Base-by-base conservation (phyloP, 1,140 invertebrate genomes). In the Drosophila funebris region DNA sequence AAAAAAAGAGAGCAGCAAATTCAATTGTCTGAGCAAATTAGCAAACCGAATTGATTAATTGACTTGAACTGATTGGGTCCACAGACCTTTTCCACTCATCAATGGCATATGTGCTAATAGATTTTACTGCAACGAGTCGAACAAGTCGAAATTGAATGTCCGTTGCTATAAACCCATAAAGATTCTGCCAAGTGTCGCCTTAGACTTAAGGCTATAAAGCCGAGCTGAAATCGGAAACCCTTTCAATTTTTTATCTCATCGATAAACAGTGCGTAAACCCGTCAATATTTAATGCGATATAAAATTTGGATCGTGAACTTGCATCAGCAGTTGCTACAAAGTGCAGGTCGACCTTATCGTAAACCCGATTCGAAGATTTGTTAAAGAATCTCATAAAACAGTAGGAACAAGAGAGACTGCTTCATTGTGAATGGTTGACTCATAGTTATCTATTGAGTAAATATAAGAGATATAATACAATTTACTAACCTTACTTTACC, bases 331-430 rank as follows among this genome's bases (percentile, higher is more conserved):
- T 85, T 87, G 78, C 60, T 72, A 37, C 63, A 60, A 71, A 73
- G 54, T 78, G 69, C 69, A 72, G 78, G 63, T 78, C 74, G 13
- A 31, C 52, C 43, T 60, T 60, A 63, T 78, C 79, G 57, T 78
- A 83, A 83, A 77, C 39, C 64, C 76, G 52, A 73, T 61, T 61
- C 77, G 62, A 64, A 78, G 74, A 88, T 88, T 88, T 88, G 73
- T 77, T 87, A 76, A 76, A 83, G 78, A 88, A 76, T 53, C 31
- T 56, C 83, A 75, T 88, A 88, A 88, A 88, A 79, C 33, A 56
- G 52, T 57, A 60, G 62, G 61, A 72, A 53, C 14, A 31, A 61
- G 46, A 54, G 5, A 2, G 4, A 1, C 11, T 11, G 9, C 16
- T n/a, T 11, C 9, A 46, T n/a, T n/a, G n/a, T 0, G 3, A n/a